Evolutionary conservation across 2,797 vertebrate genomes (phyloP).

Genomic region (Cirrhinus molitorella): DNA sequence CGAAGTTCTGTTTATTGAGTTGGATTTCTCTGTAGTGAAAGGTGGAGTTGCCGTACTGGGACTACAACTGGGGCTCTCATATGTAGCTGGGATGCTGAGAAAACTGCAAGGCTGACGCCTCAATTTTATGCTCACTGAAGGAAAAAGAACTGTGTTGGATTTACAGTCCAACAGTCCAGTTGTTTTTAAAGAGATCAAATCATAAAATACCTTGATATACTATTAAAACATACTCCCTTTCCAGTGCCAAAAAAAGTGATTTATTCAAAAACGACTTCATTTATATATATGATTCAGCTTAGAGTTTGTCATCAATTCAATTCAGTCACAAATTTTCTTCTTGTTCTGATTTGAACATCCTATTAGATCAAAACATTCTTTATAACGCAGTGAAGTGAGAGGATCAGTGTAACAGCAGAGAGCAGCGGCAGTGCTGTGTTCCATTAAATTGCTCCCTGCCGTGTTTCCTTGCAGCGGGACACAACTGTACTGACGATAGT

Average conservation of each 20-base stretch:
- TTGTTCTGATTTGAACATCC: constrained; percentile 8
- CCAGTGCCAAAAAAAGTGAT: no score
- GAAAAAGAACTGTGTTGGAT: constrained; percentile 21
- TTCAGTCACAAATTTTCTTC: neutral
- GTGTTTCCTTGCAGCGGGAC: constrained; percentile 24
- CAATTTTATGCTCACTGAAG: constrained; percentile 25
- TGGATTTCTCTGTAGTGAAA: constrained; percentile 60
- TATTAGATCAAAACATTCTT: constrained; percentile 42
- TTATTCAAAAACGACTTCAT: neutral
- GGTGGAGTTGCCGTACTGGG: constrained; percentile 28
- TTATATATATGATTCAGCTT: neutral
- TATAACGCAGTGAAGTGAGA: constrained; percentile 35
- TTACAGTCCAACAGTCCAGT: neutral
- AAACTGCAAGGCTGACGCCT: constrained; percentile 23
- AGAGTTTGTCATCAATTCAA: neutral
- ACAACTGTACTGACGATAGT: neutral
- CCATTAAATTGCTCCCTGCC: constrained; percentile 49
- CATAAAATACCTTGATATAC: constrained; percentile 8
- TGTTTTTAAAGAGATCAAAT: constrained; percentile 12
- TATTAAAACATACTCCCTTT: constrained; percentile 6
- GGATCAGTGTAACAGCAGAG: constrained; percentile 24
- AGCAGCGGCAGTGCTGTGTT: constrained; percentile 25
- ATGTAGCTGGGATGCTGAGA: constrained; percentile 23
- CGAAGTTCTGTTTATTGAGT: constrained; percentile 50
- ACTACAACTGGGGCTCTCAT: constrained; percentile 31